Percentiles rank a stretch among this genome's conserved stretches.
These are phyloP conservation scores for Dendropsophus ebraccatus DNA, from an alignment of 2,113 vertebrate genomes.

Conservation along the genomic window DNA sequence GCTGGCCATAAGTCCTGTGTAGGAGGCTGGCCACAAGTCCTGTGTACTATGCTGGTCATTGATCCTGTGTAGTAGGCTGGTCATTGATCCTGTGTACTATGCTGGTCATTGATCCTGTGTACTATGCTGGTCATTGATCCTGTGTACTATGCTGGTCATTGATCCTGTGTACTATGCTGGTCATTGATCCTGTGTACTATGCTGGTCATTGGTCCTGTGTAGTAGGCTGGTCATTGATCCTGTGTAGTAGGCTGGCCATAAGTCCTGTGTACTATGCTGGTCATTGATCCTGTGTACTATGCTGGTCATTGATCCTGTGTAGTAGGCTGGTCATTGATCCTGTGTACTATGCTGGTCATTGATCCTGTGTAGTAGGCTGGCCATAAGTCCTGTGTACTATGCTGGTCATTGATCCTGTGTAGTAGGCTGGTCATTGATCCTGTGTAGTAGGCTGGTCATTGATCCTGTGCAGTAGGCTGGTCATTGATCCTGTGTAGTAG, in stretches of 20 bases:
- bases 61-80: background rate
- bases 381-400: too few species aligned
- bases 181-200: background rate
- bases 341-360: background rate
- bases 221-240: background rate
- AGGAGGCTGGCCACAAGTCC: background rate
- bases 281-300: background rate
- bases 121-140: too few species aligned
- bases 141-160: too few species aligned
- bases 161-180: background rate
- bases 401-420: background rate
- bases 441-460: background rate
- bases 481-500: too few species aligned
- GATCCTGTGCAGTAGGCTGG: background rate
- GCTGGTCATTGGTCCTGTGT: background rate
- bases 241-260: background rate
- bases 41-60: background rate
- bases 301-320: background rate
- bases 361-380: too few species aligned
- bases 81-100: background rate
- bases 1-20: background rate
- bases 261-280: background rate
- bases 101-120: too few species aligned
- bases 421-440: background rate
- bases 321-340: background rate